Evolutionary conservation across 1,140 invertebrate genomes (phyloP), one percentile per base, ranked within the genome.

Genomic region (Eupristina koningsbergeri): DNA sequence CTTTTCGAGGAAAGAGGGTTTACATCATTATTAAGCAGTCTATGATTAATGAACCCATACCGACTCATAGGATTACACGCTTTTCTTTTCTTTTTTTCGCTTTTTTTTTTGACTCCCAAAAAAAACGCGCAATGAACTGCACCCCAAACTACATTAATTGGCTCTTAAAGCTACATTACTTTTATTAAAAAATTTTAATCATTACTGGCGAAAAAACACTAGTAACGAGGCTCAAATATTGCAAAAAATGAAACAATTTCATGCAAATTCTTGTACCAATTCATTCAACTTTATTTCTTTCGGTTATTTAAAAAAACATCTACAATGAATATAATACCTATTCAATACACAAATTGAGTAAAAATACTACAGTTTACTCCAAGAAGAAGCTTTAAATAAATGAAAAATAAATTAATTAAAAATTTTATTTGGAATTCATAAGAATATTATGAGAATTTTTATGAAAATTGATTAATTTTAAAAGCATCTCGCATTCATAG

Each of bases 11-110:
- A 9, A 79, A 63, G 67, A 79, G 82, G 39, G 73, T 71, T 85
- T 85, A 85, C 78, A 85, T 77, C 84, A 78, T 85, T 81, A 85
- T 85, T 81, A 85, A 85, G 61, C 74, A 81, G 84, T 47, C 26
- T 41, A 74, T 85, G 84, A 85, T 85, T 85, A 85, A 85, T 78
- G 84, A 85, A 50, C 78, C 58, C 29, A 53, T 47, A 73, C 36
- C 53, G 41, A 26, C 41, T 61, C 73, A 61, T 19, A 11, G 76
- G 50, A 84, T 80, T 84, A 80, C 15, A 36, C 39, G 50, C 69
- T 74, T 77, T 79, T 74, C 67, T 47, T 11, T 75, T 61, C 45
- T 81, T 53, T 26, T 53, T 71, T 36, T 29, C 26, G 63, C 26
- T 76, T 15, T 80, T 67, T 79, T 84, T 29, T 41, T 50, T 39